Conservation (phyloP, 2,888 invertebrate species). For the Eupeodes luniger region DNA sequence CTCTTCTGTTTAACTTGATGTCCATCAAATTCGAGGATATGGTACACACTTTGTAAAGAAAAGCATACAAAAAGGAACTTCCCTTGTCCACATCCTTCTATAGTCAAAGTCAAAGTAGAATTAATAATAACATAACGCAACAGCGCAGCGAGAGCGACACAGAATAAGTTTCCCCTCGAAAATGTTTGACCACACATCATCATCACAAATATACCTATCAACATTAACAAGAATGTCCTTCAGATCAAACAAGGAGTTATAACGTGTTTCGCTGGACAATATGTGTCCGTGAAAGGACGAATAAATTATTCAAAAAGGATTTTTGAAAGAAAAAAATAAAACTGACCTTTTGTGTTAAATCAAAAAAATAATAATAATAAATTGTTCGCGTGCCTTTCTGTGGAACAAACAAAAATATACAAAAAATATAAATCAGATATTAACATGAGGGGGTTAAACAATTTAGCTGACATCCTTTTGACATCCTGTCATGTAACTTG, state of each 20-base stretch:
- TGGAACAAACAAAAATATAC: background rate
- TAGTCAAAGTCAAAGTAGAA: conserved; percentile 43
- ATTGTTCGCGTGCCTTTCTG: conserved; percentile 72
- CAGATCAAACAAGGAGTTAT: background rate
- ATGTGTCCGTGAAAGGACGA: conserved; percentile 20
- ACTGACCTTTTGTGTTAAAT: conserved; percentile 71
- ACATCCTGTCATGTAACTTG: conserved; percentile 66
- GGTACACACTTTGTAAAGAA: conserved; percentile 10
- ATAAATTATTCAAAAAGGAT: conserved; percentile 56
- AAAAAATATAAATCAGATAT: conserved; percentile 14
- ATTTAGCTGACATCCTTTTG: conserved; percentile 69
- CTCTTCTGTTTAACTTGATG: conserved; percentile 56
- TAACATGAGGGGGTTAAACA: conserved; percentile 56
- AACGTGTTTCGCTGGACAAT: conserved; percentile 34
- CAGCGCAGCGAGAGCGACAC: background rate
- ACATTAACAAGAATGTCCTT: conserved; percentile 33
- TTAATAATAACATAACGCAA: conserved; percentile 32
- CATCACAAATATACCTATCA: background rate
- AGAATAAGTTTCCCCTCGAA: conserved; percentile 22
- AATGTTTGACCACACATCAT: conserved; percentile 66
- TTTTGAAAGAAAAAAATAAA: conserved; percentile 53
- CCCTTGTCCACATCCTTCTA: conserved; percentile 21
- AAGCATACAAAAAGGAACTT: background rate
- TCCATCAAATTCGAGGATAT: conserved; percentile 54
- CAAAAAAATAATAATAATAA: conserved; percentile 19